A percentile compares a stretch with the other conserved stretches of the same genome.
phyloP scores from a whole-genome alignment of 2,113 vertebrate species.

The Phylloscopus trochiloides region DNA sequence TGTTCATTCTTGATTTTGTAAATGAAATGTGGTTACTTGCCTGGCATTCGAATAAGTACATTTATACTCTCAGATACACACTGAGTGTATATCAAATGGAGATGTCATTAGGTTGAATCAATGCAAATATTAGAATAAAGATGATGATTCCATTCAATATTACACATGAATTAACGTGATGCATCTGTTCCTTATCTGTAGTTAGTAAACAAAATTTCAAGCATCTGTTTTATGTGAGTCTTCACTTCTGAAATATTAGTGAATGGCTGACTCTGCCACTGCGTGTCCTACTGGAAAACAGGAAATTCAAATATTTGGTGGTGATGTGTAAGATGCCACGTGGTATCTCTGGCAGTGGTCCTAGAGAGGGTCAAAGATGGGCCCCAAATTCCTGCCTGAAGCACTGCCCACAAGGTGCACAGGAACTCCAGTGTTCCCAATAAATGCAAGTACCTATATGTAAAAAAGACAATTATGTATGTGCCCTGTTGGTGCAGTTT shows the following conservation, averaged over 20 bases:
- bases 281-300: neutral
- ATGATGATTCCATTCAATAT: neutral
- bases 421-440: neutral
- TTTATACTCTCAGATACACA: neutral
- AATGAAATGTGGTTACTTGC: neutral
- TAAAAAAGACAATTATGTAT: neutral
- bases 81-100: neutral
- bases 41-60: neutral
- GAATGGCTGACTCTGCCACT: neutral
- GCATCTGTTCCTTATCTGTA: neutral
- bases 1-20: neutral
- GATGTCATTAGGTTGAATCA: neutral
- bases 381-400: neutral
- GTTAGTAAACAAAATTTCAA: neutral
- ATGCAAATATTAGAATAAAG: neutral
- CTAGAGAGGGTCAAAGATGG: neutral
- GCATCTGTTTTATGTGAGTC: neutral
- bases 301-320: neutral
- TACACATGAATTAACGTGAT: fast-evolving
- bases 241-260: neutral
- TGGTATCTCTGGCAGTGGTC: neutral
- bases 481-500: neutral
- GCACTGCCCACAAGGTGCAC: too few relatives aligned
- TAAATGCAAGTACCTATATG: neutral
- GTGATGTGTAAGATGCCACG: neutral